Evolutionary conservation across 2,797 vertebrate genomes (phyloP), one percentile per base, ranked within the genome.

Genomic region (Eulemur mongoz): DNA sequence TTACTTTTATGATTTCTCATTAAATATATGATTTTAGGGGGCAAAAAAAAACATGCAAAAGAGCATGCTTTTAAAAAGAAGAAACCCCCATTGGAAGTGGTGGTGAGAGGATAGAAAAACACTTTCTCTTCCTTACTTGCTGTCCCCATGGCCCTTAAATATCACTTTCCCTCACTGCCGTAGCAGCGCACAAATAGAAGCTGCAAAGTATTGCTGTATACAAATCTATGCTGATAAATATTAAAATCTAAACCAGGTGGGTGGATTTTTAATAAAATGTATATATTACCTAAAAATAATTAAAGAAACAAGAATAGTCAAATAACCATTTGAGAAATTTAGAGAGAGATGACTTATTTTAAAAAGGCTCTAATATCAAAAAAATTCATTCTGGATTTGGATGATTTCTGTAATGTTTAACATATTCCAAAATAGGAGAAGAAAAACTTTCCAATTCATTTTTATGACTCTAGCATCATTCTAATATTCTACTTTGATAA

Each of bases 1-100:
- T 63, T 52, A 80, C 11, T 48, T 94, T 67, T 63, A n/a, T 22
- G 35, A 73, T 27, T 96, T 97, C 75, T 76, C 17, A 80, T 82
- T 70, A 91, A 82, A 76, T 88, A 43, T 75, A 76, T 57, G 23
- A 73, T 73, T 57, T 17, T 38, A 17, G 50, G 63, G 4, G 50
- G 17, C n/a, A 72, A 50, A 81, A 45, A 18, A 30, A 30, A 7
- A 17, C 22, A 54, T 48, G 20, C 13, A 65, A 75, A 78, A 65
- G 12, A 50, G 8, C 13, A 54, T 45, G 30, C 17, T 61, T 89
- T 93, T 52, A 40, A 87, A 83, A 80, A 67, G 75, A 88, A 93
- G 32, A 93, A 54, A 72, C 20, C 48, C 65, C 17, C n/a, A 40
- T 54, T 35, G n/a, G 59, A 59, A 76, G 6, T 70, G 40, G 20